phyloP scores from a whole-genome alignment of 2,113 vertebrate genomes.

The Phyllostomus discolor region DNA sequence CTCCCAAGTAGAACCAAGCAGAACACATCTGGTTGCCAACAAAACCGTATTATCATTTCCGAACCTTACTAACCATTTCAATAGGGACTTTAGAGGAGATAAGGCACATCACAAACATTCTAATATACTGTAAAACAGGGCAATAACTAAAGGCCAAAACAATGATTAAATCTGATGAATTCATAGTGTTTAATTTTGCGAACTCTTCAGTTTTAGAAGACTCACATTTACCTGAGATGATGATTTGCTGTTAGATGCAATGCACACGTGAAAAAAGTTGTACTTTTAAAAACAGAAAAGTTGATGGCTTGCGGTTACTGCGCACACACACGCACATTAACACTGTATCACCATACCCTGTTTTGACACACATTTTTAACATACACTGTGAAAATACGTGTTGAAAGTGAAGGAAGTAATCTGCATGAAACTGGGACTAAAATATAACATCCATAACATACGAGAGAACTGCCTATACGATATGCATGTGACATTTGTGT shows the following conservation, averaged over 20 bases:
- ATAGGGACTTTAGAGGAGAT: not conserved
- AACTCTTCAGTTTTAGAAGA: not conserved
- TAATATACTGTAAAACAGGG: not conserved
- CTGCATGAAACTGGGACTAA: conserved; percentile 71
- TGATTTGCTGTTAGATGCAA: not conserved
- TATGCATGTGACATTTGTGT: conserved; percentile 82
- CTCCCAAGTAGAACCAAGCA: not conserved
- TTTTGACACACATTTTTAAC: conserved; percentile 50
- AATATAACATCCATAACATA: conserved; percentile 59
- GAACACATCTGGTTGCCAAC: not conserved
- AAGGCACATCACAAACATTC: not conserved
- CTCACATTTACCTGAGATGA: not conserved
- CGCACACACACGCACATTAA: not conserved
- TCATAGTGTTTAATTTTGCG: not conserved
- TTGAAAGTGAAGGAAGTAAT: conserved; percentile 70
- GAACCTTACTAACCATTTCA: not conserved
- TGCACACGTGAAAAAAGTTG: not conserved
- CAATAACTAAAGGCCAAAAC: not conserved
- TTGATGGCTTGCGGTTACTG: not conserved
- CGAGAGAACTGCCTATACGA: conserved; percentile 71
- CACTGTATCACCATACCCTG: not conserved
- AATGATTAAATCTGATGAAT: not conserved
- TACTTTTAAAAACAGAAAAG: not conserved
- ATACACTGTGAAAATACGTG: conserved; percentile 45
- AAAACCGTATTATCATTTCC: not conserved